These are phyloP conservation scores for Podocnemis expansa DNA, from an alignment of 2,113 vertebrate genomes.

Conservation along the genomic window DNA sequence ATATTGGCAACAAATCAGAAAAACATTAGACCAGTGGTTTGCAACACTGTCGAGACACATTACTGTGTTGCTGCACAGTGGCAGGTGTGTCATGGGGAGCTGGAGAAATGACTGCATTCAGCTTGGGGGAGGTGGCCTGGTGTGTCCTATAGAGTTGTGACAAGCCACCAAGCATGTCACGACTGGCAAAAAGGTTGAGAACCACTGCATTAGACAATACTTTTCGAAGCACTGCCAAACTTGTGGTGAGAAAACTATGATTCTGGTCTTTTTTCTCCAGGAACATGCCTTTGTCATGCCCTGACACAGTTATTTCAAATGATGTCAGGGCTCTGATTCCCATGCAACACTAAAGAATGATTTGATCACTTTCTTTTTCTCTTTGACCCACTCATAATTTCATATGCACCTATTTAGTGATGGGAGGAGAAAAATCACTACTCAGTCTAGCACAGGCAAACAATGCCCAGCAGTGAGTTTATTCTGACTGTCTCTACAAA, in stretches of 20 bases:
- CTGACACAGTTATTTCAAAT: neutral
- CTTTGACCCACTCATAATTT: neutral
- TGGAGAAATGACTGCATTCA: too few relatives aligned
- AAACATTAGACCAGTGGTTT: neutral
- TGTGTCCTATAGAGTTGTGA: too few relatives aligned
- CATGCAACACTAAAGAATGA: neutral
- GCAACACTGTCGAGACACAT: too few relatives aligned
- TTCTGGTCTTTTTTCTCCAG: neutral
- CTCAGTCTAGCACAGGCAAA: neutral
- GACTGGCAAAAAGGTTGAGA: too few relatives aligned
- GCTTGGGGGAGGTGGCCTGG: too few relatives aligned
- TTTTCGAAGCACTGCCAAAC: neutral
- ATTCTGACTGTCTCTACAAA: neutral
- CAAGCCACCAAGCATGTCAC: too few relatives aligned
- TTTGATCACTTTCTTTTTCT: neutral
- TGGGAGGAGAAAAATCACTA: neutral
- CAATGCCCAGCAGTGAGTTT: neutral
- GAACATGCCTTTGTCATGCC: neutral
- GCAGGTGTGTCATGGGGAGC: too few relatives aligned
- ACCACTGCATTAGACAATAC: neutral
- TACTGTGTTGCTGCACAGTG: too few relatives aligned
- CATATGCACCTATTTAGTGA: fast-evolving
- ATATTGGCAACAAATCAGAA: neutral
- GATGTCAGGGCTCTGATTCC: neutral
- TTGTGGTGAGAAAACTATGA: neutral